phyloP scores from a whole-genome alignment of 1,140 invertebrate genomes.

The Drosophila varians region DNA sequence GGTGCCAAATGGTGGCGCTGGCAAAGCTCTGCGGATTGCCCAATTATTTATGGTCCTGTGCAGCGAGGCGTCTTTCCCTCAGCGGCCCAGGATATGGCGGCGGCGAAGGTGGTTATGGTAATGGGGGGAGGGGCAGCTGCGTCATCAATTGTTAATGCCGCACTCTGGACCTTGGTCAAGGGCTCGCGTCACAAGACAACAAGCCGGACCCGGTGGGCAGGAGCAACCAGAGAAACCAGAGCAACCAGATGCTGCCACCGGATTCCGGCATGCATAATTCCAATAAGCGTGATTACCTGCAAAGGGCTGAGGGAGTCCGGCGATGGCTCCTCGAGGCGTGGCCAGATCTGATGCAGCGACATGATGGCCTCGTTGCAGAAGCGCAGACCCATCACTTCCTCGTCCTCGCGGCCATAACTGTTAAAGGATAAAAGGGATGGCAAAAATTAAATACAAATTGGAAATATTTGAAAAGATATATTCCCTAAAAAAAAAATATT shows the following conservation, averaged over 20 bases:
- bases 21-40: conserved; percentile 28
- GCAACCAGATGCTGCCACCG: not conserved
- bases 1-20: conserved; percentile 50
- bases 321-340: conserved; percentile 85
- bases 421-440: too few species aligned
- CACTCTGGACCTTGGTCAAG: not conserved
- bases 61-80: conserved; percentile 1
- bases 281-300: conserved; percentile 86
- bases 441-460: too few species aligned
- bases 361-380: conserved; percentile 96
- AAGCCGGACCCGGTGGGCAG: not conserved
- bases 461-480: too few species aligned
- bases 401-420: conserved; percentile 95
- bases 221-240: too few species aligned
- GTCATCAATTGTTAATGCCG: conserved; percentile 36
- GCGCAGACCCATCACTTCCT: conserved; percentile 96
- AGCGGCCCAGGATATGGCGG: not conserved
- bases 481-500: too few species aligned
- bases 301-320: conserved; percentile 86
- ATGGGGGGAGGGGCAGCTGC: not conserved
- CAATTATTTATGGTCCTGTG: conserved; percentile 52
- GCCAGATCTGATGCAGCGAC: conserved; percentile 93
- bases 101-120: not conserved
- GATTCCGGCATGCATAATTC: conserved; percentile 40
- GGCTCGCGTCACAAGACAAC: not conserved